phyloP scores from a whole-genome alignment of 2,888 invertebrate genomes.

The Nemotelus pantherinus region DNA sequence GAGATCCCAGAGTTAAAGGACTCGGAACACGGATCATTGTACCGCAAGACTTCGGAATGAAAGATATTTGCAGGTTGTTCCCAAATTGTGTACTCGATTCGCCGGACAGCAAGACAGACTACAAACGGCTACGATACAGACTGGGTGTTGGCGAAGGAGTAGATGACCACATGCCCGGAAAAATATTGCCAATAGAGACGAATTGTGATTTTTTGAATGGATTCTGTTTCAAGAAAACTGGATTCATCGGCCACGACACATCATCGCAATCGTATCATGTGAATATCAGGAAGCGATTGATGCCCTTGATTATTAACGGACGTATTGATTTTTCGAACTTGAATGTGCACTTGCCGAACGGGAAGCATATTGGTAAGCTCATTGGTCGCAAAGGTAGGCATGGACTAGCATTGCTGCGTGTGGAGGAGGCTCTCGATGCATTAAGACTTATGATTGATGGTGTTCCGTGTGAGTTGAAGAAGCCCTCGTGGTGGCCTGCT shows the following conservation, averaged over 20 bases:
- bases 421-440: slow-evolving; percentile 74
- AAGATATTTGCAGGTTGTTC: slow-evolving; percentile 30
- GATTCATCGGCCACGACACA: slow-evolving; percentile 97
- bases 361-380: slow-evolving; percentile 74
- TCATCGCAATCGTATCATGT: slow-evolving; percentile 96
- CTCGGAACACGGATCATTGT: slow-evolving; percentile 75
- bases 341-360: slow-evolving; percentile 62
- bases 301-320: slow-evolving; percentile 75
- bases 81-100: slow-evolving; percentile 47
- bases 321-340: slow-evolving; percentile 55
- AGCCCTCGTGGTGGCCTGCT: slow-evolving; percentile 86
- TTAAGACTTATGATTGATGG: slow-evolving; percentile 68
- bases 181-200: slow-evolving; percentile 87
- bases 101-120: slow-evolving; percentile 61
- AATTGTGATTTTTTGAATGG: slow-evolving; percentile 93
- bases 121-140: slow-evolving; percentile 74
- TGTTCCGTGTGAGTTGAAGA: slow-evolving; percentile 68
- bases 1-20: slow-evolving; percentile 74
- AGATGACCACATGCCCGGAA: slow-evolving; percentile 80
- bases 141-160: slow-evolving; percentile 91
- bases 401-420: slow-evolving; percentile 79
- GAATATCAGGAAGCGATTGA: slow-evolving; percentile 89
- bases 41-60: slow-evolving; percentile 55
- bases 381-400: slow-evolving; percentile 69
- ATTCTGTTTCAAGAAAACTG: slow-evolving; percentile 95